Evolutionary conservation across 2,113 vertebrate species (phyloP), one percentile per base, ranked within the genome.

Genomic region (Sisor rabdophorus): DNA sequence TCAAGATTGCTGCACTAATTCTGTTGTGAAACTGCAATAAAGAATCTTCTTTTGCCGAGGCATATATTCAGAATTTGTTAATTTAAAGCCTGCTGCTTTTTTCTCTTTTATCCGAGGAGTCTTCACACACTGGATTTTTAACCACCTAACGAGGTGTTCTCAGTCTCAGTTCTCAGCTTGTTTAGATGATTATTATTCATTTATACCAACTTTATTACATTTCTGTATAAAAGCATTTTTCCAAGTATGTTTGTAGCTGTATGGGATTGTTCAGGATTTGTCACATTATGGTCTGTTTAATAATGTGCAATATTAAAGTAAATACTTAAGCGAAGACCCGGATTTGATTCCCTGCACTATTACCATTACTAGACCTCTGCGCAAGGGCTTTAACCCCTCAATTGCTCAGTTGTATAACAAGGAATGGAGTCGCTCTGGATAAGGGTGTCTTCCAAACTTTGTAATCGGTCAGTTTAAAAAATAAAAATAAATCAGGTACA

Each of bases 191-290:
- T 26, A n/a, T n/a, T n/a, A n/a, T n/a, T n/a, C n/a, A n/a, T n/a
- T n/a, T n/a, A n/a, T n/a, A n/a, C n/a, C n/a, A n/a, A n/a, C n/a
- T 6, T 2, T 36, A 22, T 20, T 12, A 12, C 22, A 65, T 22
- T 44, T 24, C 20, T 22, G 36, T 44, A 47, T 0, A 0, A 47
- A 65, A 47, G 19, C 1, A 2, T 22, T 47, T 61, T 4, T 26
- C 2, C 0, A 3, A 19, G 28, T 11, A 19, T 19, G 19, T 20
- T n/a, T 64, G 22, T 40, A 47, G 36, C 20, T 3, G 19, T 44
- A n/a, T 20, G n/a, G 0, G 13, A 0, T 44, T 44, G 12, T n/a
- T 11, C n/a, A 1, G 1, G 19, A 1, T 40, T 61, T 1, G 4
- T 15, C 17, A 16, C 1, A 3, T 61, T 44, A 40, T 40, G 3